Base-by-base conservation (phyloP, 1,140 invertebrate genomes). In the Cepaea nemoralis region DNA sequence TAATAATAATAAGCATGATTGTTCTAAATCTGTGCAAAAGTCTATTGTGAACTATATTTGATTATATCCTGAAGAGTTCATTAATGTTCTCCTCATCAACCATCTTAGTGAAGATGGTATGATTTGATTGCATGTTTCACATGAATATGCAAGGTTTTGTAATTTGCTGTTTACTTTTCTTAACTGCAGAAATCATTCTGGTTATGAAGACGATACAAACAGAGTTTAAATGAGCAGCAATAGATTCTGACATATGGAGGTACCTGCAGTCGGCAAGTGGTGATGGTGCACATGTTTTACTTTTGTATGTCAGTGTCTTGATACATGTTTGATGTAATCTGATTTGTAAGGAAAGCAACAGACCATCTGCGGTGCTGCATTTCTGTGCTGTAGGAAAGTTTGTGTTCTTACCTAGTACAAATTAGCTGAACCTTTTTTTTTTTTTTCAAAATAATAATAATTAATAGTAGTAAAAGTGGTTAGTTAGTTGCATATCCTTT, bases 71-170 rank as follows among this genome's bases (percentile, higher is more conserved):
- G n/a, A n/a, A n/a, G n/a, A n/a, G 69, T 35, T 70, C 69, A 8
- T n/a, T 35, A 22, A 67, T 67, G 22, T 67, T 67, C 33, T 31
- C 33, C 27, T 22, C 14, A n/a, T 22, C 33, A 22, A 67, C 63
- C 63, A 55, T 67, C 33, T 35, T 40, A 73, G 33, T 73, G 10
- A 73, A 73, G 35, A 73, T 73, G 70, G 70, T 31, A 39, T 73
- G 70, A 42, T 73, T 37, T 55, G 50, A 55, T 55, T 55, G 50
- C 19, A 55, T 55, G 8, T 55, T 55, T 24, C 50, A 10, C 16
- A 55, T 22, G 50, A 19, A 14, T 55, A 22, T 22, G 50, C 50
- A 55, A 55, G 50, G 50, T 55, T 55, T 55, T 19, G 50, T 55
- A 55, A 55, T 55, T 55, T 24, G 12, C 10, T 63, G 19, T 63